These are phyloP conservation scores for Hippocampus guttulatus DNA, from an alignment of 2,113 vertebrate species.

Conservation along the genomic window DNA sequence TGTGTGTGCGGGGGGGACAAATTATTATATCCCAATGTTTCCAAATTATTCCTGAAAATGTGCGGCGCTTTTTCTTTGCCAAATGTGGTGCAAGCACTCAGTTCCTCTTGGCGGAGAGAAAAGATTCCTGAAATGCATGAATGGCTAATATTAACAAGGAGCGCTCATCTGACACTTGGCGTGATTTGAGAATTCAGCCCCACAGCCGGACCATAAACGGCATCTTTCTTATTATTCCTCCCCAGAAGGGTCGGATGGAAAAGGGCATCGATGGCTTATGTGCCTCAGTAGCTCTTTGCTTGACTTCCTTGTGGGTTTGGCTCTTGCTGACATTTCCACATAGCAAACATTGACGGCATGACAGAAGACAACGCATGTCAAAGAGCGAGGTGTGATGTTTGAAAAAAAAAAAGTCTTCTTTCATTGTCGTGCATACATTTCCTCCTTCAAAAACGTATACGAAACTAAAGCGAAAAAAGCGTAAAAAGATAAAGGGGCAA, in stretches of 20 bases:
- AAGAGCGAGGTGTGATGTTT: not conserved
- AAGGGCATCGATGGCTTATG: not conserved
- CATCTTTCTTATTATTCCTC: slow-evolving; percentile 25
- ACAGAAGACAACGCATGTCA: not conserved
- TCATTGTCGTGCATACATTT: too few relatives aligned
- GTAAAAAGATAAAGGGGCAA: too few relatives aligned
- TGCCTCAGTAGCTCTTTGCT: not conserved
- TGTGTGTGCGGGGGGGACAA: slow-evolving; percentile 33
- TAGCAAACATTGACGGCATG: not conserved
- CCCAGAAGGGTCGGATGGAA: not conserved
- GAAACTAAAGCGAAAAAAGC: too few relatives aligned
- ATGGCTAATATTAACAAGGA: slow-evolving; percentile 69
- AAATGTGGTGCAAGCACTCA: slow-evolving; percentile 49
- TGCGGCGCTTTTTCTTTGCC: slow-evolving; percentile 32
- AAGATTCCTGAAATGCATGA: slow-evolving; percentile 66
- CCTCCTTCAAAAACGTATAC: too few relatives aligned
- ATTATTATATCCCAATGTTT: slow-evolving; percentile 15
- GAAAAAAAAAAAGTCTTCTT: too few relatives aligned
- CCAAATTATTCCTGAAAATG: slow-evolving; percentile 8
- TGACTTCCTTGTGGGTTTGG: not conserved
- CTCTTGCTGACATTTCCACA: not conserved
- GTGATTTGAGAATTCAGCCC: slow-evolving; percentile 38
- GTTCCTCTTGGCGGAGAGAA: slow-evolving; percentile 54
- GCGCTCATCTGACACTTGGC: slow-evolving; percentile 52
- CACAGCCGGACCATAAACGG: slow-evolving; percentile 55